Evolutionary conservation across 2,888 invertebrate genomes (phyloP), one percentile per base, ranked within the genome.

Genomic region (Melipona bicolor): DNA sequence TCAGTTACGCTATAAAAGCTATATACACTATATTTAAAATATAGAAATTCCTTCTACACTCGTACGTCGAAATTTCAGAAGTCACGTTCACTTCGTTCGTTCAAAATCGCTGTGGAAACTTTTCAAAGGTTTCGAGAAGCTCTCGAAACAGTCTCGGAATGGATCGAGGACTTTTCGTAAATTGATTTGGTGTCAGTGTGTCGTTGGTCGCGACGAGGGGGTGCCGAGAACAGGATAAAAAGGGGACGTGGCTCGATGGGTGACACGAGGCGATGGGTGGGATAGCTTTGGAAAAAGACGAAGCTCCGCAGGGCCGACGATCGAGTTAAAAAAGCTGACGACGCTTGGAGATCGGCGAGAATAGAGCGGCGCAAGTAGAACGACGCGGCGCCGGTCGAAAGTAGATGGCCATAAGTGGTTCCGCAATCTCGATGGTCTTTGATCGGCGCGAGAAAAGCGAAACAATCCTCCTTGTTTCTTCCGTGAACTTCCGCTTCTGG

Each of bases 321-420:
- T 70, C 79, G 77, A 89, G 85, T 85, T 90, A 87, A 91, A 91
- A 91, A 90, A 91, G 91, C 91, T 91, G 91, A 91, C 91, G 88
- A 79, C 73, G 88, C 56, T 84, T 85, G 68, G 72, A 88, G 78
- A 75, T 86, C 71, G 81, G 59, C 73, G 74, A 82, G 88, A 80
- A 82, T 83, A 77, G 73, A 80, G 84, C 86, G 36, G 64, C 17
- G 76, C 70, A 85, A 84, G 84, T 86, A 68, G 79, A 59, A 59
- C 56, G 56, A 59, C 56, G 56, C 56, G 78, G 68, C 78, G 61
- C 62, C 74, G 67, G 65, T 49, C 80, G 69, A 82, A 78, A 88
- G 88, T 88, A 88, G 88, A 86, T 88, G 88, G 81, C 77, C 86
- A 49, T 84, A 88, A 88, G 86, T 88, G 88, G 83, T 85, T 83